These are phyloP conservation scores for Formicarius rufipectus DNA, from an alignment of 2,113 vertebrate species.

Conservation along the genomic window DNA sequence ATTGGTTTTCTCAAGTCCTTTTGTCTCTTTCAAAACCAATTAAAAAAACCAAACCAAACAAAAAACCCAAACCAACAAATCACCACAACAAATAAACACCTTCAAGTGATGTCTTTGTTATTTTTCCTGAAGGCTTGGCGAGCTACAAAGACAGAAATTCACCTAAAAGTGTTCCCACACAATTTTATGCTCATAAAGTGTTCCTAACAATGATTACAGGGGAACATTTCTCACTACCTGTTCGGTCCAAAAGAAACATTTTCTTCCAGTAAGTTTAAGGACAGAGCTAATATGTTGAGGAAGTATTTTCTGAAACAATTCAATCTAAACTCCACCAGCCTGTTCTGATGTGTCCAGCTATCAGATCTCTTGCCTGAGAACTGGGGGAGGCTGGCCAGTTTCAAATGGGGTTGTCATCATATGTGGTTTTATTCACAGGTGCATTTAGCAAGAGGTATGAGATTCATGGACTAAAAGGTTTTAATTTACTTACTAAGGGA, in stretches of 20 bases:
- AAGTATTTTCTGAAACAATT: not conserved
- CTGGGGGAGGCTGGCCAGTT: not conserved
- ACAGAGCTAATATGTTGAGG: not conserved
- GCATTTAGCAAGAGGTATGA: conserved; percentile 27
- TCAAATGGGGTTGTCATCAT: not conserved
- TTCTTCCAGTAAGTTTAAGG: not conserved
- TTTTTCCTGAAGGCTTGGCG: not conserved
- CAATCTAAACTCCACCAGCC: not conserved
- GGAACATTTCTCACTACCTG: not conserved
- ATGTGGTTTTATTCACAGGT: not conserved
- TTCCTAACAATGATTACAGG: not conserved
- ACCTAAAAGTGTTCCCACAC: not conserved
- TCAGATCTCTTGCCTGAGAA: not conserved
- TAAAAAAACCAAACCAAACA: not conserved
- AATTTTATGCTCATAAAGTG: not conserved
- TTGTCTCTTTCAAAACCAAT: not conserved
- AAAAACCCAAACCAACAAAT: too few relatives aligned
- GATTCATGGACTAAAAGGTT: conserved; percentile 32
- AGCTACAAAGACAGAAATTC: not conserved
- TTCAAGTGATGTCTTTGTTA: not conserved
- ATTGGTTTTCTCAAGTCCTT: not conserved
- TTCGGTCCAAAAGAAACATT: not conserved
- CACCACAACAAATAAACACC: not conserved
- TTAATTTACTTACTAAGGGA: conserved; percentile 57
- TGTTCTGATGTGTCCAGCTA: not conserved